phyloP scores from a whole-genome alignment of 2,113 vertebrate species.

The Rhagologus leucostigma region DNA sequence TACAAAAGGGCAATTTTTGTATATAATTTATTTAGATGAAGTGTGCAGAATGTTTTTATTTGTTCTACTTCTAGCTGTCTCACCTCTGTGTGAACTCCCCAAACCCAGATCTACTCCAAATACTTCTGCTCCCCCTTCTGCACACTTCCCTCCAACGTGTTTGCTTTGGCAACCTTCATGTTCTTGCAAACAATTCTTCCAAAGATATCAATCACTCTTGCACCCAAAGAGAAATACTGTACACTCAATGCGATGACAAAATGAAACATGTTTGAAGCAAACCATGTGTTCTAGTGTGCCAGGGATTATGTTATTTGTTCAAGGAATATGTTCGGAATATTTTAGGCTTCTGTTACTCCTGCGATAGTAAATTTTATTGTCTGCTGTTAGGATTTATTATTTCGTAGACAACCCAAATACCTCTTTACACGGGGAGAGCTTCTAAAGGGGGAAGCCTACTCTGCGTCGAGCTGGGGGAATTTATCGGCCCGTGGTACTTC shows the following conservation, averaged over 20 bases:
- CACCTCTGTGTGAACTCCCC: constrained; percentile 91
- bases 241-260: constrained; percentile 89
- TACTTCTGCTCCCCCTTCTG: constrained; percentile 79
- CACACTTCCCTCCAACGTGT: constrained; percentile 83
- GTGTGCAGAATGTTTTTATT: constrained; percentile 90
- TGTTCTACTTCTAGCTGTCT: constrained; percentile 88
- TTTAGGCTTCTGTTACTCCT: constrained; percentile 79
- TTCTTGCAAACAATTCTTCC: constrained; percentile 90
- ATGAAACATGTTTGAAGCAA: constrained; percentile 91
- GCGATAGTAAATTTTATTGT: constrained; percentile 74
- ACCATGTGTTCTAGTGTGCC: constrained; percentile 87
- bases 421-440: constrained; percentile 1
- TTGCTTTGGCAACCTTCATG: constrained; percentile 92
- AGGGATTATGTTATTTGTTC: constrained; percentile 80
- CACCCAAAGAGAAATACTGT: constrained; percentile 82
- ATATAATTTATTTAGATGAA: constrained; percentile 89
- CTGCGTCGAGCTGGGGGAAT: neutral
- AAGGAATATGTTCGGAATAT: constrained; percentile 75
- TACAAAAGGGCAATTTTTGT: constrained; percentile 69
- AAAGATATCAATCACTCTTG: constrained; percentile 93
- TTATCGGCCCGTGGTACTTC: neutral
- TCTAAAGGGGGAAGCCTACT: constrained; percentile 18
- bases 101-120: constrained; percentile 81
- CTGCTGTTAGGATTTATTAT: constrained; percentile 72
- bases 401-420: constrained; percentile 55